A percentile compares a stretch with the other conserved stretches of the same genome.
Conservation (phyloP, 2,113 vertebrate genomes). For the Genyomyrus donnyi region DNA sequence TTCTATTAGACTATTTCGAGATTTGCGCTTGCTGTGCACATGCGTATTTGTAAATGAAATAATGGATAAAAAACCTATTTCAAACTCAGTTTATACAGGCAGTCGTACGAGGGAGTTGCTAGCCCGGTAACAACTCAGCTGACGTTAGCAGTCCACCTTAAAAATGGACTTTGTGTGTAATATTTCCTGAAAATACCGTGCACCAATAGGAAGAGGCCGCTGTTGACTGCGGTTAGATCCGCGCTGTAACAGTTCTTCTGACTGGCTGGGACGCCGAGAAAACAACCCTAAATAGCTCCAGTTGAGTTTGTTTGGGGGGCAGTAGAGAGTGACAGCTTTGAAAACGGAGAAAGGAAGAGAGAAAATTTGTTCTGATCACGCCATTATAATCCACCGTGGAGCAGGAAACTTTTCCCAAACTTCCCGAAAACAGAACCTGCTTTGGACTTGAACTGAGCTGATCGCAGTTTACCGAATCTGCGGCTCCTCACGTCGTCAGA, state of each 20-base stretch:
- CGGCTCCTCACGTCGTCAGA: neutral
- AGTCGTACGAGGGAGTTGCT: constrained; percentile 4
- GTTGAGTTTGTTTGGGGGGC: constrained; percentile 12
- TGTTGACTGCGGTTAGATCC: constrained; percentile 5
- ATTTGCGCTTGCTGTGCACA: neutral
- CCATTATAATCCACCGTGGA: constrained; percentile 29
- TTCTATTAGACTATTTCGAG: neutral
- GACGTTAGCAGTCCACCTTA: constrained; percentile 33
- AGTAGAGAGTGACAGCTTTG: constrained; percentile 37
- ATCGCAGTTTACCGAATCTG: neutral
- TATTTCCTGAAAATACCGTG: constrained; percentile 30
- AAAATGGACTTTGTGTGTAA: constrained; percentile 14
- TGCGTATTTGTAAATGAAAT: neutral
- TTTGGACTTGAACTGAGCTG: neutral
- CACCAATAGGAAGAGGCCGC: constrained; percentile 27
- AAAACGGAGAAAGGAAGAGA: constrained; percentile 33
- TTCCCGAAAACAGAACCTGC: neutral
- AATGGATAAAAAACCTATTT: neutral
- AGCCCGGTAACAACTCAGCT: neutral
- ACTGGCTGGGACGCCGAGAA: constrained; percentile 24
- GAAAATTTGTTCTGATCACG: constrained; percentile 31
- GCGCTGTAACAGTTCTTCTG: constrained; percentile 9
- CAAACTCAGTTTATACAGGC: neutral
- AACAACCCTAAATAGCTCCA: neutral
- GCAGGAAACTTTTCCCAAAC: constrained; percentile 24